Conservation (phyloP, 2,797 vertebrate species). For the Enteromius afrohamiltoni region DNA sequence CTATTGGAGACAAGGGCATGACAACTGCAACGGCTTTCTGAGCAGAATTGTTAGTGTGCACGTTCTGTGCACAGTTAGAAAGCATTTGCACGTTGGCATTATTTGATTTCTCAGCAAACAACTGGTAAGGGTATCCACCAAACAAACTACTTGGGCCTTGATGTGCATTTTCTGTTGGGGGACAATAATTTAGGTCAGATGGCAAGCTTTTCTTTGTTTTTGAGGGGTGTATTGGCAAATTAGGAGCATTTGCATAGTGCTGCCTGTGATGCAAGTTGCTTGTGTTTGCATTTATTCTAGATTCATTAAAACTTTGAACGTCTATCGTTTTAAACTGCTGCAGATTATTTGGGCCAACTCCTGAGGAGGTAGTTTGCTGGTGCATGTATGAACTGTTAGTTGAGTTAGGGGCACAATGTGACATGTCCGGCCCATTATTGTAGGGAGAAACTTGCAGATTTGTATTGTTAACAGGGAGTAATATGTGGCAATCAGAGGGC, state of each 20-base stretch:
- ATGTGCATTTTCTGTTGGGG: neutral
- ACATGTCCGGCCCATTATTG: neutral
- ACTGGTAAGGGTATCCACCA: neutral
- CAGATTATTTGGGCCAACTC: neutral
- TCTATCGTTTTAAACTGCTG: neutral
- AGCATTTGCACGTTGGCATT: neutral
- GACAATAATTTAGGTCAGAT: neutral
- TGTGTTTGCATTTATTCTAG: neutral
- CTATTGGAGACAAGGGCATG: slow-evolving; percentile 66
- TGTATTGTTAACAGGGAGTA: neutral
- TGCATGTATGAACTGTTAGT: neutral
- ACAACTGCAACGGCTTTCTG: slow-evolving; percentile 72
- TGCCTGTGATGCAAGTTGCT: neutral
- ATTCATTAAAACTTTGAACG: neutral
- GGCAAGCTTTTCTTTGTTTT: neutral
- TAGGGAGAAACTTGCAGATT: neutral
- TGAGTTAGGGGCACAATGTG: neutral
- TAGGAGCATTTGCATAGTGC: neutral
- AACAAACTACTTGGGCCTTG: neutral
- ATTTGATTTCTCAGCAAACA: neutral
- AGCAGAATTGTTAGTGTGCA: neutral
- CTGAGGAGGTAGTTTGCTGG: neutral
- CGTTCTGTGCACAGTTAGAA: slow-evolving; percentile 29
- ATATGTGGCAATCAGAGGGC: slow-evolving; percentile 13
- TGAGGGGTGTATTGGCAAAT: neutral